These are phyloP conservation scores for Polypterus senegalus DNA, from an alignment of 2,113 vertebrate species.

Conservation along the genomic window DNA sequence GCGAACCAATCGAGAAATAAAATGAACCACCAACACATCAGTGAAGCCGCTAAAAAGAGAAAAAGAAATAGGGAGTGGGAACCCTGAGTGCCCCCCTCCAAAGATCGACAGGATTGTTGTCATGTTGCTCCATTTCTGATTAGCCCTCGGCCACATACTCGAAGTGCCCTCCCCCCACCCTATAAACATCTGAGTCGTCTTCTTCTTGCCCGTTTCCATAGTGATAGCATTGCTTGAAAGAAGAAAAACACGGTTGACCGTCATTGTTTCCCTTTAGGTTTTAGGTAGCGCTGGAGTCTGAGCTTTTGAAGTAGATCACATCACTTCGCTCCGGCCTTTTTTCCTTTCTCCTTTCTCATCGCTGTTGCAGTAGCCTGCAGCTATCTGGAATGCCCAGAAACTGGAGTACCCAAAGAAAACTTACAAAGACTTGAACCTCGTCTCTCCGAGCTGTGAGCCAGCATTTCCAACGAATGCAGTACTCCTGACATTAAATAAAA, in stretches of 20 bases:
- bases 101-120: conserved; percentile 43
- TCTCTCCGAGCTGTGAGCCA: too few species aligned
- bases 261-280: conserved; percentile 66
- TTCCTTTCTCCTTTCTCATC: too few species aligned
- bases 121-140: conserved; percentile 72
- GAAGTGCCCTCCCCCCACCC: conserved; percentile 58
- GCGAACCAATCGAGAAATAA: conserved; percentile 1
- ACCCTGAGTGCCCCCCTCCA: conserved; percentile 33
- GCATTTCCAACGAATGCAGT: too few species aligned
- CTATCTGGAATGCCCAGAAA: too few species aligned
- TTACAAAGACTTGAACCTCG: too few species aligned
- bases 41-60: neutral
- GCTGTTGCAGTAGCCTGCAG: too few species aligned
- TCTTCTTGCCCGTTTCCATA: conserved; percentile 65
- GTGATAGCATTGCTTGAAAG: conserved; percentile 59
- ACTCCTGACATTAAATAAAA: too few species aligned
- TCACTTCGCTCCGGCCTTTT: too few species aligned
- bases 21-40: neutral
- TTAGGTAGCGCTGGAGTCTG: conserved; percentile 64
- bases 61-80: conserved; percentile 30
- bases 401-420: too few species aligned
- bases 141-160: conserved; percentile 64
- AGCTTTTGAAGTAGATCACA: neutral
- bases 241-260: conserved; percentile 65
- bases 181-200: conserved; percentile 30